Evolutionary conservation across 2,113 vertebrate species (phyloP).

Genomic region (Ia io): DNA sequence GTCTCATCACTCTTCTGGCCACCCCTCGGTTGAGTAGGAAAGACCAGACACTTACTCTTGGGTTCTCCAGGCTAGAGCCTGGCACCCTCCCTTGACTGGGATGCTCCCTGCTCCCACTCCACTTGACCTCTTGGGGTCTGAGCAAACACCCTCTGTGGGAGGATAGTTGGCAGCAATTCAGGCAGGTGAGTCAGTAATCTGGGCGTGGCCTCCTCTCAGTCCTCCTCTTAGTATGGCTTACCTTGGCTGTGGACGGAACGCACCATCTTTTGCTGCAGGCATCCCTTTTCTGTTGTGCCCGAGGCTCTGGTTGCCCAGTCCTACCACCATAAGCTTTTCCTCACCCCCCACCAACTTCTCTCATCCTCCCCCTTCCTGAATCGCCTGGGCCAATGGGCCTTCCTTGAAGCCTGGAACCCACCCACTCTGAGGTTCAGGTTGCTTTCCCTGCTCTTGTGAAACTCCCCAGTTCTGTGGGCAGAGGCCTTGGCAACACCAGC

Average conservation of each 20-base stretch:
- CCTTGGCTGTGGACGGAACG: not conserved
- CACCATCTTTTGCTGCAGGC: not conserved
- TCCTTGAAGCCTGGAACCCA: not conserved
- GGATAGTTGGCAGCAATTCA: not conserved
- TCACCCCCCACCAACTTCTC: not conserved
- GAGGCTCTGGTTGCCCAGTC: not conserved
- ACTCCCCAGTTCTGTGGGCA: slow-evolving; percentile 59
- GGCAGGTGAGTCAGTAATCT: slow-evolving; percentile 39
- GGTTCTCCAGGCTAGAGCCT: not conserved
- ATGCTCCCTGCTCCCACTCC: not conserved
- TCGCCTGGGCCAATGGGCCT: not conserved
- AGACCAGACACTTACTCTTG: not conserved
- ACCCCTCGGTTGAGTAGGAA: not conserved
- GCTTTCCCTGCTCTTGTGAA: slow-evolving; percentile 64
- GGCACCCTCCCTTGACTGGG: not conserved
- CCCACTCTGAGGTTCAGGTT: slow-evolving; percentile 11
- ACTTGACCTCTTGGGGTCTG: slow-evolving; percentile 26
- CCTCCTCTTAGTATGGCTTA: not conserved
- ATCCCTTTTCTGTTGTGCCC: not conserved
- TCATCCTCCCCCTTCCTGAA: fast-evolving
- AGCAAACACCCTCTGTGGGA: slow-evolving; percentile 43
- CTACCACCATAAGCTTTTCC: not conserved
- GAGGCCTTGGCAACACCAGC: slow-evolving; percentile 44
- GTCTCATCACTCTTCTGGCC: not conserved
- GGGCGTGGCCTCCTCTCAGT: not conserved